Conservation (phyloP, 2,113 vertebrate genomes). For the Dunckerocampus dactyliophorus region DNA sequence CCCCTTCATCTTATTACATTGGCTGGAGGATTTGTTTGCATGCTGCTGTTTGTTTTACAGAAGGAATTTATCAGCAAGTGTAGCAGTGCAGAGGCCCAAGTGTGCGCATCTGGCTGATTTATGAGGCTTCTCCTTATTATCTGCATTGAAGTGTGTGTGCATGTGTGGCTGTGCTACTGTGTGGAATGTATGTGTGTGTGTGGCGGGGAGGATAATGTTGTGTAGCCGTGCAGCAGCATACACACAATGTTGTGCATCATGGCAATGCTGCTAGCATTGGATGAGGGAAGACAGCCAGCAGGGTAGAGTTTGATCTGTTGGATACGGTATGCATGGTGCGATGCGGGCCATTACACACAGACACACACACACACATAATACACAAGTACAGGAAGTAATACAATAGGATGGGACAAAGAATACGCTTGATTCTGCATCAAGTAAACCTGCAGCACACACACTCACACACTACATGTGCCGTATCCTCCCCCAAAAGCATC, state of each 20-base stretch:
- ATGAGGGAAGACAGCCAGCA: constrained; percentile 38
- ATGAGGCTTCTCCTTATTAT: constrained; percentile 43
- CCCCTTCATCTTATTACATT: constrained; percentile 15
- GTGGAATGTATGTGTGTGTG: constrained; percentile 2
- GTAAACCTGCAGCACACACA: constrained; percentile 26
- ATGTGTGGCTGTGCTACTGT: not conserved
- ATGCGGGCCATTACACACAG: constrained; percentile 52
- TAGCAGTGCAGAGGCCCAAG: constrained; percentile 9
- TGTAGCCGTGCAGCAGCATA: constrained; percentile 22
- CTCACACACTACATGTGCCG: constrained; percentile 14
- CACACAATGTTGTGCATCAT: constrained; percentile 52
- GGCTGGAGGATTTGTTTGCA: constrained; percentile 25
- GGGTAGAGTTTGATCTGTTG: constrained; percentile 43
- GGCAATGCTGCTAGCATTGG: constrained; percentile 27
- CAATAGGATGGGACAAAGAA: constrained; percentile 25
- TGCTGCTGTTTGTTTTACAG: constrained; percentile 42
- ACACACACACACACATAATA: constrained; percentile 11
- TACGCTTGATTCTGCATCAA: constrained; percentile 11
- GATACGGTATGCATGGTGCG: constrained; percentile 14
- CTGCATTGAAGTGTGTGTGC: constrained; percentile 26
- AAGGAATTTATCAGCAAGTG: constrained; percentile 36
- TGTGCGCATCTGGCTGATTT: constrained; percentile 50
- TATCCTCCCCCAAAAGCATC: constrained; percentile 48
- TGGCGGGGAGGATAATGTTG: not conserved
- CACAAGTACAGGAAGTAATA: constrained; percentile 16